Evolutionary conservation across 2,797 vertebrate species (phyloP).

Genomic region (Cichlasoma orientale): DNA sequence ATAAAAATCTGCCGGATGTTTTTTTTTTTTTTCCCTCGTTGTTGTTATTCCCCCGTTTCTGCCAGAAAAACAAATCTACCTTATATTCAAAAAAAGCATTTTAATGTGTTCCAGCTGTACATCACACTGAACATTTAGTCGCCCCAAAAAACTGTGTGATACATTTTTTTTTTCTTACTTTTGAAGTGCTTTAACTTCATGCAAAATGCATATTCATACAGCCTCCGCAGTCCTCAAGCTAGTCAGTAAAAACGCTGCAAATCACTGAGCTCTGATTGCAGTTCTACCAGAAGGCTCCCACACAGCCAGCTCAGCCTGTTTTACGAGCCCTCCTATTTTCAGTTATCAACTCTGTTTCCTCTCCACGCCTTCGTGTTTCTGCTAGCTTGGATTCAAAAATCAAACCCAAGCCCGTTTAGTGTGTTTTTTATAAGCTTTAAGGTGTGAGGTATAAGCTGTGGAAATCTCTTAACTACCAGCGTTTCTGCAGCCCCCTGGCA

Average conservation of each 20-base stretch:
- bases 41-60: not conserved
- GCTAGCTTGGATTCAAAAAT: not conserved
- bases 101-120: not conserved
- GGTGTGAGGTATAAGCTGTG: too few species aligned
- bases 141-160: too few species aligned
- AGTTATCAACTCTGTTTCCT: not conserved
- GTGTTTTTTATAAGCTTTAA: fast-evolving
- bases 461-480: too few species aligned
- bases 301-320: not conserved
- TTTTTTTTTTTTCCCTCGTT: too few species aligned
- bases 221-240: not conserved
- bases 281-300: not conserved
- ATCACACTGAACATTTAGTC: not conserved
- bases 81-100: fast-evolving
- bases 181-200: not conserved
- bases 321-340: not conserved
- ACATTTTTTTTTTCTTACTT: too few species aligned
- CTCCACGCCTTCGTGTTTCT: not conserved
- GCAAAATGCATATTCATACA: not conserved
- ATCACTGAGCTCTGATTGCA: too few species aligned
- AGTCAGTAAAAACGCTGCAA: not conserved
- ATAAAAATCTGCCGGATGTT: too few species aligned
- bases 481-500: not conserved
- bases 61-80: not conserved
- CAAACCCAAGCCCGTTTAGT: not conserved